phyloP scores from a whole-genome alignment of 2,113 vertebrate genomes.

The Microtus pennsylvanicus region DNA sequence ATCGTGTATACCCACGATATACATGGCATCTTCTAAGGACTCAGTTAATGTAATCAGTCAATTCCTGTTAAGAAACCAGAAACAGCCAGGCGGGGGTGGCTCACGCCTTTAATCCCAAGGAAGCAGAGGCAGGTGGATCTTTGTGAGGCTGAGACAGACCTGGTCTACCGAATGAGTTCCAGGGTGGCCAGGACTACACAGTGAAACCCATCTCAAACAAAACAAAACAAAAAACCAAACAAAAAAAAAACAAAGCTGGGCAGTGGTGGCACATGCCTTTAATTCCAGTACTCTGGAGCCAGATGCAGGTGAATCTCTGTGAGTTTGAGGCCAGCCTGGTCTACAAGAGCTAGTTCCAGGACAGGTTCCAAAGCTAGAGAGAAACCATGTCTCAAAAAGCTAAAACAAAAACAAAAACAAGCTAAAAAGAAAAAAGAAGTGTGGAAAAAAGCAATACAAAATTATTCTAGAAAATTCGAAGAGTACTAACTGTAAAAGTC shows the following conservation, averaged over 20 bases:
- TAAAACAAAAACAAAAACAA: neutral
- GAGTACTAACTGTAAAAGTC: neutral
- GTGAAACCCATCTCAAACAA: no score
- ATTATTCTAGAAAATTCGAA: neutral
- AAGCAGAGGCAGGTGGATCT: neutral
- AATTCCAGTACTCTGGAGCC: neutral
- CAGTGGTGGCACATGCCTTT: neutral
- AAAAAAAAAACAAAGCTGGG: no score
- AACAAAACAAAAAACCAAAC: neutral
- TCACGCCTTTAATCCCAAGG: neutral
- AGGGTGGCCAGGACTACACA: no score
- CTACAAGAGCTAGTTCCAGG: no score
- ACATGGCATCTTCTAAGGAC: neutral
- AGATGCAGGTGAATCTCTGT: neutral
- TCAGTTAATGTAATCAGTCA: conserved; percentile 36
- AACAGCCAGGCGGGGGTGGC: neutral
- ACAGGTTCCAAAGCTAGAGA: no score
- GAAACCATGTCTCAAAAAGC: neutral
- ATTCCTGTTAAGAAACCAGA: conserved; percentile 2
- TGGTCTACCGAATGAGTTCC: neutral
- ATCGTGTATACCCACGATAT: neutral
- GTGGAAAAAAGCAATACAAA: neutral
- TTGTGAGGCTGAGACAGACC: neutral
- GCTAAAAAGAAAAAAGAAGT: neutral
- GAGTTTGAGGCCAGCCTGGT: neutral